Evolutionary conservation across 92 coral and sea anemone species (phyloP), one percentile per base, ranked within the genome.

Genomic region (Anthopleura xanthogrammica): DNA sequence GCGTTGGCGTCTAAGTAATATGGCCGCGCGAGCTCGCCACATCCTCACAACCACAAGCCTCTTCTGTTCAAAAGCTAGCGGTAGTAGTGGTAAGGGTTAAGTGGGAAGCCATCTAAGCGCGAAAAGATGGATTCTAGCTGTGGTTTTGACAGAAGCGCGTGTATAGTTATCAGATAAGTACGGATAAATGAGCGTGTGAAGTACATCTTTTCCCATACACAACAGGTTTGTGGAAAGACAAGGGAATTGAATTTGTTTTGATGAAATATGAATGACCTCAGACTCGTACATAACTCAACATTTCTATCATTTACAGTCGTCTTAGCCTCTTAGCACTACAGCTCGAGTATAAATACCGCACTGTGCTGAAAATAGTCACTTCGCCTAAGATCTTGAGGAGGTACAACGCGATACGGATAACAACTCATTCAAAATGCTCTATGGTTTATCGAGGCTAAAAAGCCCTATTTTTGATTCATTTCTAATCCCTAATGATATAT

Each of bases 161-260:
- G 77, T 64, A 80, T 80, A 80, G 50, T n/a, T 81, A 81, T 81
- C 77, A 81, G 84, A 81, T 81, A 81, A 81, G 84, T 70, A 50
- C 48, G 84, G 71, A 68, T 81, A 50, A 81, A 43, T 71, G 71
- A 24, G 65, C 29, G 83, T 57, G 60, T 81, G 77, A 81, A 81
- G 84, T 81, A 81, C 60, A 48, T 81, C 84, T 22, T 50, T 75
- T 17, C 74, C 77, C 52, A 29, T 71, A 60, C 71, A 81, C 41
- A 81, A 81, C 84, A 70, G 50, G 65, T 39, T n/a, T 81, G 84
- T 23, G 58, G 84, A 81, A 81, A 81, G 84, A 81, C 76, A 22
- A 80, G 77, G 78, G 71, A 36, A 20, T 81, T 81, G 77, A 68
- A 81, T 68, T 78, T 66, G 42, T n/a, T 81, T 43, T 40, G 84